Percentiles rank a stretch among this genome's conserved stretches.
These are phyloP conservation scores for Eriocheir sinensis DNA, from an alignment of 1,140 invertebrate genomes.

Conservation along the genomic window DNA sequence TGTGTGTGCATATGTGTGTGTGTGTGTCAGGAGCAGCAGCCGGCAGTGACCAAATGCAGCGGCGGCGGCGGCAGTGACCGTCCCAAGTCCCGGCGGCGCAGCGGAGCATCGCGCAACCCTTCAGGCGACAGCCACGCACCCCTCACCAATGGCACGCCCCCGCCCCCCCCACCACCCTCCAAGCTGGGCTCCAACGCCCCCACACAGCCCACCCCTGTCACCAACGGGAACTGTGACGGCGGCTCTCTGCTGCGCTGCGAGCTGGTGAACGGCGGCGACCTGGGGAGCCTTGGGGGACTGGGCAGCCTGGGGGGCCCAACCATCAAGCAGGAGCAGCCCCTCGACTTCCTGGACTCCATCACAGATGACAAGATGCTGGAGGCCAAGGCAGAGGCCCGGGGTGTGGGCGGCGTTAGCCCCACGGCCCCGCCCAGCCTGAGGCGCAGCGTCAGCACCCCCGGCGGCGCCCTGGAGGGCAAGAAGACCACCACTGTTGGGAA, in stretches of 20 bases:
- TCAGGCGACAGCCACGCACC: slow-evolving; percentile 61
- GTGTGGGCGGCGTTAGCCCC: neutral
- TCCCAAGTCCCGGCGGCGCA: slow-evolving; percentile 64
- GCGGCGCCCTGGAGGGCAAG: neutral
- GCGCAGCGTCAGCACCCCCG: slow-evolving; percentile 29
- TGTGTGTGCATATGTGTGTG: too few species aligned
- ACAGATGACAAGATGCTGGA: slow-evolving; percentile 66
- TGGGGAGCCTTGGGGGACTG: neutral
- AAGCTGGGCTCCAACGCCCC: neutral
- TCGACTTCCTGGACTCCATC: slow-evolving; percentile 69
- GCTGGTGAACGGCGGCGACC: neutral
- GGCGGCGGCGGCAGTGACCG: slow-evolving; percentile 41
- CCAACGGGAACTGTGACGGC: slow-evolving; percentile 68
- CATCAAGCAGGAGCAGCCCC: slow-evolving; percentile 64
- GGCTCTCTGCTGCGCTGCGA: neutral
- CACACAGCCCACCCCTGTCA: too few species aligned
- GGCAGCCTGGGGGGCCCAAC: neutral
- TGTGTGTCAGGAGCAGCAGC: slow-evolving; percentile 79
- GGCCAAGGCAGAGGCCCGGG: neutral
- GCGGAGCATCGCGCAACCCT: slow-evolving; percentile 72
- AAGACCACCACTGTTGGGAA: neutral
- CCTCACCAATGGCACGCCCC: slow-evolving; percentile 38
- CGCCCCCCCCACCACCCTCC: neutral
- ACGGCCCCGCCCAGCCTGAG: neutral
- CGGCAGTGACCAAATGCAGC: slow-evolving; percentile 68